Conservation (phyloP, 2,888 invertebrate genomes). For the Pseudococcus viburni region DNA sequence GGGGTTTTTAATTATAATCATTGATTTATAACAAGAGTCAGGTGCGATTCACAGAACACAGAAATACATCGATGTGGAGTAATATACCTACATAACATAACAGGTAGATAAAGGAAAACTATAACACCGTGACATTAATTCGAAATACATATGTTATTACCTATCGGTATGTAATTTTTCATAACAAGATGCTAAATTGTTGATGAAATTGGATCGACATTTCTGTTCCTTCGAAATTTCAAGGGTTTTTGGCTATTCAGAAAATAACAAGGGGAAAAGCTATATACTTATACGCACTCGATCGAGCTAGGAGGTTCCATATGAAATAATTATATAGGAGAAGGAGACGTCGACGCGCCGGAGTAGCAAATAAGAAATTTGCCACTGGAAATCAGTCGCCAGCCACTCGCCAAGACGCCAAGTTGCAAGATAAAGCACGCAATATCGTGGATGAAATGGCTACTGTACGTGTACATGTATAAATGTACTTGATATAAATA, state of each 20-base stretch:
- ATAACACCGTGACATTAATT: slow-evolving; percentile 48
- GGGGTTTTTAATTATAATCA: slow-evolving; percentile 45
- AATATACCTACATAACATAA: not conserved
- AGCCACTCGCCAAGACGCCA: not conserved
- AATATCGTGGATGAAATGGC: slow-evolving; percentile 36
- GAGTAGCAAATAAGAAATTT: not conserved
- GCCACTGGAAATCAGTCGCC: not conserved
- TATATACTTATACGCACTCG: not conserved
- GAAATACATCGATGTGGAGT: not conserved
- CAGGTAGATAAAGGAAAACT: not conserved
- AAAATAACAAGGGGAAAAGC: not conserved
- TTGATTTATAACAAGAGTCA: slow-evolving; percentile 57
- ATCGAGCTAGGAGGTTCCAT: not conserved
- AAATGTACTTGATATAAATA: not conserved
- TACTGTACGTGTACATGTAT: not conserved
- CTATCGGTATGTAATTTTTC: slow-evolving; percentile 20
- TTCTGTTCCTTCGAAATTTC: not conserved
- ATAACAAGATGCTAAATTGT: slow-evolving; percentile 52
- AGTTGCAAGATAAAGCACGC: slow-evolving; percentile 29
- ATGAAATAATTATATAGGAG: not conserved
- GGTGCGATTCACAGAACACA: slow-evolving; percentile 17
- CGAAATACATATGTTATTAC: slow-evolving; percentile 14
- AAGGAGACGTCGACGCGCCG: not conserved
- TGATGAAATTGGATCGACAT: slow-evolving; percentile 22
- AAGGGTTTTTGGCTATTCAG: not conserved